Percentiles rank a stretch among this genome's conserved stretches.
phyloP scores from a whole-genome alignment of 2,797 vertebrate species.

The Platyrinchus mystaceus region DNA sequence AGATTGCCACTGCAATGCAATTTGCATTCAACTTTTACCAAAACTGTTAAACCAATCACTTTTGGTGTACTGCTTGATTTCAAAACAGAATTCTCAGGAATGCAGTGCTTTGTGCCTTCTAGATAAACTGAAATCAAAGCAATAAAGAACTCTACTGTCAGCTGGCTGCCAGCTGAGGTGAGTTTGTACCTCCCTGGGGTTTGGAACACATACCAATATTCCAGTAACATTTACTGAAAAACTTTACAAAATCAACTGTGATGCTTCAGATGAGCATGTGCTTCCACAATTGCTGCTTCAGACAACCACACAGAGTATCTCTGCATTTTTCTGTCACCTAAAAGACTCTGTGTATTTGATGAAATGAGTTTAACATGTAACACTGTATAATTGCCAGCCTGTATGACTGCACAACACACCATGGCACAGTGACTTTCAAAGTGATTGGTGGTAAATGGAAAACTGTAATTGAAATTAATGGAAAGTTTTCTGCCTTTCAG shows the following conservation, averaged over 20 bases:
- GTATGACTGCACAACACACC: background rate
- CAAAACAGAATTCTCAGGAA: background rate
- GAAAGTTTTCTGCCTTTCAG: background rate
- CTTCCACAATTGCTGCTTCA: background rate
- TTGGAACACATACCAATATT: background rate
- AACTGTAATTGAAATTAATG: background rate
- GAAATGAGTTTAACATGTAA: background rate
- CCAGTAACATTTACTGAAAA: background rate
- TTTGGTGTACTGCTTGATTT: background rate
- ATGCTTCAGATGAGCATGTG: background rate
- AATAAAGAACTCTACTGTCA: background rate
- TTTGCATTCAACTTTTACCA: background rate
- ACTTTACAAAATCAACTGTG: background rate
- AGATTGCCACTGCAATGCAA: background rate
- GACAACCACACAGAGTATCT: background rate
- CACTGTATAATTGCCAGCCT: background rate
- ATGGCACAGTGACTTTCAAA: background rate
- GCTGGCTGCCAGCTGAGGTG: background rate
- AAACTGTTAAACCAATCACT: background rate
- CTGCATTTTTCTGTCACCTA: background rate
- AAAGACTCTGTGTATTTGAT: background rate
- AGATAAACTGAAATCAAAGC: background rate
- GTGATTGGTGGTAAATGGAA: background rate
- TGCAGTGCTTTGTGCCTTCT: background rate
- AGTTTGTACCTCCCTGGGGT: background rate